Evolutionary conservation across 2,888 invertebrate genomes (phyloP), one percentile per base, ranked within the genome.

Genomic region (Drosophila putrida): DNA sequence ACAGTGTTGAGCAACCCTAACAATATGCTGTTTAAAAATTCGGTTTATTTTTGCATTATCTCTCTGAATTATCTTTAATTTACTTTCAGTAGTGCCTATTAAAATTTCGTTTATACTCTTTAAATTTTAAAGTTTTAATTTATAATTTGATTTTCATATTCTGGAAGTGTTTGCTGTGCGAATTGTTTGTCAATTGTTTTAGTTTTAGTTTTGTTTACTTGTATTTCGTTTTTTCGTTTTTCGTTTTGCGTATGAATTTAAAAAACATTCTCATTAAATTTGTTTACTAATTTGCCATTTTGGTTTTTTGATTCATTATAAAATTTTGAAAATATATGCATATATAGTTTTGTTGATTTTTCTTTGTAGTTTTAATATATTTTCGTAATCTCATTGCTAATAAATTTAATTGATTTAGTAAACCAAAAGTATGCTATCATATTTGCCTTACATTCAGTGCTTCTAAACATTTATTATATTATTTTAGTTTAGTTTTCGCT

Each of bases 151-250:
- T 44, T 69, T 72, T 70, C 65, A 57, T 86, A 76, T 78, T 73
- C 78, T 91, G 90, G 90, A 91, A 91, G 90, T 90, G 88, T 87
- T 82, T 89, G 83, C 88, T 91, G 91, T 91, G 90, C 91, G 90
- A 91, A 85, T 90, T 90, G 83, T 82, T 89, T 83, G 78, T 82
- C 77, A 75, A 78, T 79, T 70, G 53, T 63, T 47, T 68, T 69
- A 49, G 50, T 59, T 51, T 59, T 55, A 57, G 35, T 41, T 71
- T 63, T 60, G 49, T 60, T 67, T 27, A 11, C 0, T 28, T n/a
- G n/a, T n/a, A n/a, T 33, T 31, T 20, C 1, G 20, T 2, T 20
- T 20, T 68, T 55, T 31, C 0, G n/a, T n/a, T 31, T 72, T 55
- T 41, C 55, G 51, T 63, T 68, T 78, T 86, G 80, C 81, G 79